phyloP scores from a whole-genome alignment of 2,888 invertebrate species.

The Pachliopta kotzebuea region DNA sequence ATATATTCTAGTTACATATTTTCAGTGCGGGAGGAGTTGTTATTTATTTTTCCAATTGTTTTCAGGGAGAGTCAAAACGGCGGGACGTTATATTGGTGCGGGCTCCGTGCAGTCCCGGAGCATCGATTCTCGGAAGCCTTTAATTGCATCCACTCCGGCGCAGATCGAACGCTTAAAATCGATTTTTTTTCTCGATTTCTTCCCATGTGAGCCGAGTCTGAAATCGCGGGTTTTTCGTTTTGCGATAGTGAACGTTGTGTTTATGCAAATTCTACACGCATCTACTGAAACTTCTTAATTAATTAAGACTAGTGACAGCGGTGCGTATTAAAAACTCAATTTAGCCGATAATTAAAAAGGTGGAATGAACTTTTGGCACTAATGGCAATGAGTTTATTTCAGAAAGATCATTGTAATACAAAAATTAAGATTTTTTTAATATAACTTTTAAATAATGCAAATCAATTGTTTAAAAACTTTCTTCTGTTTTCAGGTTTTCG shows the following conservation, averaged over 20 bases:
- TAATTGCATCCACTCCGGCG: constrained; percentile 74
- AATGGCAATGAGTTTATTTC: constrained; percentile 3
- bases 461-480: not conserved
- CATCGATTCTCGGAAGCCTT: constrained; percentile 72
- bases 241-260: constrained; percentile 69
- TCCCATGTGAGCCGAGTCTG: constrained; percentile 66
- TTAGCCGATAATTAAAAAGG: constrained; percentile 24
- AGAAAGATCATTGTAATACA: not conserved
- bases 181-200: constrained; percentile 73
- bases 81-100: constrained; percentile 43
- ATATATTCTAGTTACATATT: constrained; percentile 30
- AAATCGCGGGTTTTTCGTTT: constrained; percentile 67
- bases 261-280: constrained; percentile 78
- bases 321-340: constrained; percentile 28
- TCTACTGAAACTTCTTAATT: constrained; percentile 78
- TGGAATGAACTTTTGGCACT: constrained; percentile 26
- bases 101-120: constrained; percentile 53
- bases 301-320: constrained; percentile 43
- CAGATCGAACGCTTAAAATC: constrained; percentile 78
- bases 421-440: not conserved
- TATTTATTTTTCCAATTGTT: constrained; percentile 25
- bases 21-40: constrained; percentile 30
- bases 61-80: constrained; percentile 25
- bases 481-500: too few species aligned
- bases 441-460: not conserved